phyloP scores from a whole-genome alignment of 2,888 invertebrate species.

The Tachina lurida region DNA sequence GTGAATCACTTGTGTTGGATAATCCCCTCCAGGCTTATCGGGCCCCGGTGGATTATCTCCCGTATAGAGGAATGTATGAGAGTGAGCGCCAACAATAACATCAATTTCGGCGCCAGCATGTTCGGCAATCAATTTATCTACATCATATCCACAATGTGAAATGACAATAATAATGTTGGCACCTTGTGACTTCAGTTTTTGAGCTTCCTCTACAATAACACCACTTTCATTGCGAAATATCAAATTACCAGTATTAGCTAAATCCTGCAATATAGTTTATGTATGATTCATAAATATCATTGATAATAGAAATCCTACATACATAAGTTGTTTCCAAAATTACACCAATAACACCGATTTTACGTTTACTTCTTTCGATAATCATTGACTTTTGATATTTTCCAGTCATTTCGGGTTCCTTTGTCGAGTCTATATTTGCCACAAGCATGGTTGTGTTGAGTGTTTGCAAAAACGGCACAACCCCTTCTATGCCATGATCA shows the following conservation, averaged over 20 bases:
- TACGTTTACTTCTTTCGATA: conserved; percentile 85
- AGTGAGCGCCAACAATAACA: conserved; percentile 93
- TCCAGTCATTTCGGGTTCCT: conserved; percentile 87
- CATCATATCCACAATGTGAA: conserved; percentile 91
- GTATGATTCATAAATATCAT: not conserved
- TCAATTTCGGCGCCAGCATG: conserved; percentile 88
- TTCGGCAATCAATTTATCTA: conserved; percentile 87
- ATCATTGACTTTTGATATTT: conserved; percentile 87
- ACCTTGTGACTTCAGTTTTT: conserved; percentile 85
- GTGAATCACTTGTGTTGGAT: conserved; percentile 85
- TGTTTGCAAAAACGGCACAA: conserved; percentile 87
- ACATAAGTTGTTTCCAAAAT: conserved; percentile 87
- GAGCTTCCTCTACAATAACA: conserved; percentile 87
- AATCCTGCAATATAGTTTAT: conserved; percentile 83
- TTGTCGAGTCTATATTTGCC: conserved; percentile 88
- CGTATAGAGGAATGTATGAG: conserved; percentile 90
- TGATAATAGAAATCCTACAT: conserved; percentile 72
- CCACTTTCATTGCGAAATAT: conserved; percentile 88
- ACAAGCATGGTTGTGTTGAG: conserved; percentile 87
- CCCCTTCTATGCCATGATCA: conserved; percentile 88
- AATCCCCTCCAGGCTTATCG: conserved; percentile 85
- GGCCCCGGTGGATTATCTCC: conserved; percentile 85
- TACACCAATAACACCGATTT: conserved; percentile 92
- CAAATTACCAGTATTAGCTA: conserved; percentile 87
- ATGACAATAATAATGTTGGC: conserved; percentile 91